Percentiles rank a stretch among this genome's conserved stretches.
These are phyloP conservation scores for Melanaphis sacchari DNA, from an alignment of 1,140 invertebrate genomes.

Conservation along the genomic window DNA sequence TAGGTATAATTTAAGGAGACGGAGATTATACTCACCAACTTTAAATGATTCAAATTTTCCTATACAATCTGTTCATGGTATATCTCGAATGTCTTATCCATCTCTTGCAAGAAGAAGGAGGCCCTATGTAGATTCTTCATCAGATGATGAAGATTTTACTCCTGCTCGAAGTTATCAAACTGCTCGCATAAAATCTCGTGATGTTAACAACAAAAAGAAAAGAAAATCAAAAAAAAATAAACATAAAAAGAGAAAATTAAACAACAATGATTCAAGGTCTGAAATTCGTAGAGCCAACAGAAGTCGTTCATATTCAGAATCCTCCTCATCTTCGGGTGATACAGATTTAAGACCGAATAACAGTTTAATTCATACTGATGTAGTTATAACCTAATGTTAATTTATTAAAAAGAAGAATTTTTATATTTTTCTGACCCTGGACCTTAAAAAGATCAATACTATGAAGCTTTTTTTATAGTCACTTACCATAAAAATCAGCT, in stretches of 20 bases:
- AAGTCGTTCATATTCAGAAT: conserved; percentile 26
- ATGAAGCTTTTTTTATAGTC: not conserved
- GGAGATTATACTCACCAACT: not conserved
- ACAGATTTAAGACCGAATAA: not conserved
- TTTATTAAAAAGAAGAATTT: not conserved
- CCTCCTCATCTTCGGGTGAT: not conserved
- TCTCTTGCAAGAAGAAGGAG: not conserved
- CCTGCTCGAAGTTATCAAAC: not conserved
- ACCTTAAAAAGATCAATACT: not conserved
- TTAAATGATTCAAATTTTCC: not conserved
- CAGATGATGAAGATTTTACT: conserved; percentile 15
- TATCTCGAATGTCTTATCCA: not conserved
- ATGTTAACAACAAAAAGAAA: not conserved
- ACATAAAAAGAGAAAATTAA: not conserved
- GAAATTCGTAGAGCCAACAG: not conserved
- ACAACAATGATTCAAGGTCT: not conserved
- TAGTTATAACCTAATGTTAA: not conserved
- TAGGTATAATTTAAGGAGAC: conserved; percentile 44
- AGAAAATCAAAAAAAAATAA: not conserved
- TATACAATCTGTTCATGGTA: not conserved
- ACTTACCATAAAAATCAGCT: not conserved
- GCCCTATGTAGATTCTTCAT: not conserved
- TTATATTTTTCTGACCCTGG: not conserved
- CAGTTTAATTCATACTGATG: not conserved
- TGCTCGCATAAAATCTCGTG: not conserved